Base-by-base conservation (phyloP, 64 coral and sea anemone species). In the Montipora sp. region DNA sequence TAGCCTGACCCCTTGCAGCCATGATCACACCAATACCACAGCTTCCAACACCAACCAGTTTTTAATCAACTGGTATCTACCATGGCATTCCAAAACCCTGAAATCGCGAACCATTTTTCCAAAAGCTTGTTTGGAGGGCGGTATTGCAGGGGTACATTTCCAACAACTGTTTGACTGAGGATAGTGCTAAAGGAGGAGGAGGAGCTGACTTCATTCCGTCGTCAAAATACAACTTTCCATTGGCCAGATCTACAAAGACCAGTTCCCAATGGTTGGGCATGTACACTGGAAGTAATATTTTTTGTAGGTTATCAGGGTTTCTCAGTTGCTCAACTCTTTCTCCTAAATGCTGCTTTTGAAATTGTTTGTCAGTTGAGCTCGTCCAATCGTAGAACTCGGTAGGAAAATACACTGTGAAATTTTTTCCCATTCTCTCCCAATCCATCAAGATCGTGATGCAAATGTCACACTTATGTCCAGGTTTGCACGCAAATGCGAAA, bases 211-310 rank as follows among this genome's bases (percentile, higher is more conserved):
- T 87, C 60, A 93, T 21, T 8, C 91, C 91, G 87, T 93, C 91
- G 59, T 93, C 91, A 87, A 93, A 93, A 79, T 73, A 93, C 23
- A 93, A 18, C 9, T 79, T 24, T 68, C 21, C 47, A 69, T 80
- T 43, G 11, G 72, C 24, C 22, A 93, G 27, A 43, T 87, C 47
- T 7, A 93, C 81, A 51, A 79, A 78, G 8, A 80, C 23, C 11
- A 93, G 68, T 53, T 59, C 91, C 91, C 91, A 87, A 47, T 93
- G 91, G 57, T 18, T 50, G 22, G 74, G 16, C 91, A 93, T 93
- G 59, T 87, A 50, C 24, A 93, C 91, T 49, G 91, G 91, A 10
- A 93, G 18, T 18, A 93, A 75, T 49, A 93, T 85, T 59, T 93
- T 63, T 19, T 83, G 61, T 47, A 93, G 60, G 36, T 68, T 48